phyloP scores from a whole-genome alignment of 2,888 invertebrate species.

The Lamellibrachia satsuma region DNA sequence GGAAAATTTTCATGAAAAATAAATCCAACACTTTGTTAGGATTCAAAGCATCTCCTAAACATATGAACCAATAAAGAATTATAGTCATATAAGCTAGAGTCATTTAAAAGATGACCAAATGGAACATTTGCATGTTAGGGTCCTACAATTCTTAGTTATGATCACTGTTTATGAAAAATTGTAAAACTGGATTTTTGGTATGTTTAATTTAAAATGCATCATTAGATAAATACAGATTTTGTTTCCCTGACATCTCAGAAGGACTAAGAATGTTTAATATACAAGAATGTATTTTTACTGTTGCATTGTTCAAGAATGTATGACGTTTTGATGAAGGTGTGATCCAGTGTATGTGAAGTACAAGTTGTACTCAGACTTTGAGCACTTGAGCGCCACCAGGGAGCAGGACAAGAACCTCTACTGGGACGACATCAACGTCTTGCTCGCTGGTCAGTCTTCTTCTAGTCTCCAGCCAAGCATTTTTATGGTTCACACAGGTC shows the following conservation, averaged over 20 bases:
- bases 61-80: neutral
- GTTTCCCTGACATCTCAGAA: no score
- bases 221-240: no score
- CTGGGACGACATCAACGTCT: conserved; percentile 64
- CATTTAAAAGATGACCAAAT: neutral
- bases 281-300: neutral
- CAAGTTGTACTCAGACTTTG: conserved; percentile 56
- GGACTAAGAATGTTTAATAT: no score
- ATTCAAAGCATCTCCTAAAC: neutral
- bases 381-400: conserved; percentile 53
- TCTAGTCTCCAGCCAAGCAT: neutral
- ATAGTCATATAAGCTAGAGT: neutral
- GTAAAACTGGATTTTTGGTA: no score
- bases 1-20: neutral
- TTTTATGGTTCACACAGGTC: no score
- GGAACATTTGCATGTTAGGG: no score
- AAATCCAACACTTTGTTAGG: neutral
- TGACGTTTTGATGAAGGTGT: conserved; percentile 50
- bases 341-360: conserved; percentile 61
- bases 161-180: no score
- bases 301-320: neutral
- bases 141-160: no score
- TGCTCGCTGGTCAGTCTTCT: conserved; percentile 54
- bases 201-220: no score
- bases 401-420: conserved; percentile 56